Evolutionary conservation across 2,797 vertebrate species (phyloP).

Genomic region (Momotus momota): DNA sequence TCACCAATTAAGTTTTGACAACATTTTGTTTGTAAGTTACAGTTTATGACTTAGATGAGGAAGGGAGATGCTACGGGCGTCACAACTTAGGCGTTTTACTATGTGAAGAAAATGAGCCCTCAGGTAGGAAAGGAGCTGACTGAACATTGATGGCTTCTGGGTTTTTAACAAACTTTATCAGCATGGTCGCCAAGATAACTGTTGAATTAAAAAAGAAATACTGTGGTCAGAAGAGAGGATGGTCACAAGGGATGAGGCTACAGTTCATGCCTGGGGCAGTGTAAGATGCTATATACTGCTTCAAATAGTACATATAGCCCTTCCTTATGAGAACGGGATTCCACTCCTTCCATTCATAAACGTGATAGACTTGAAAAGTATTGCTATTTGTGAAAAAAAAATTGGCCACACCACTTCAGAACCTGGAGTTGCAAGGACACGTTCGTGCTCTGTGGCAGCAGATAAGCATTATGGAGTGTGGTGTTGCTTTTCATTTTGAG

Average conservation of each 20-base stretch:
- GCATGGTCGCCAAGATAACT: neutral
- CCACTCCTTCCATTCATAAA: neutral
- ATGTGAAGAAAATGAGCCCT: neutral
- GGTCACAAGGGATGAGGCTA: neutral
- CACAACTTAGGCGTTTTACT: neutral
- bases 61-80: neutral
- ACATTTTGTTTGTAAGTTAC: neutral
- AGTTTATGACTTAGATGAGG: neutral
- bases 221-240: neutral
- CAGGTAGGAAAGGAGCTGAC: neutral
- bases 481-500: neutral
- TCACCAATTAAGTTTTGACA: neutral
- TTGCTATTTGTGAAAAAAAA: neutral
- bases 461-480: neutral
- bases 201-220: neutral
- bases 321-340: neutral
- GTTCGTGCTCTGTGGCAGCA: neutral
- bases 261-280: too few relatives aligned
- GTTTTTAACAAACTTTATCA: neutral
- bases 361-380: neutral
- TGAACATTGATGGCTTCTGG: neutral
- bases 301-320: neutral
- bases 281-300: neutral
- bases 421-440: neutral
- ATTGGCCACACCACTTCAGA: neutral